These are phyloP conservation scores for Philypnodon macrostomus DNA, from an alignment of 2,797 vertebrate genomes.

Conservation along the genomic window DNA sequence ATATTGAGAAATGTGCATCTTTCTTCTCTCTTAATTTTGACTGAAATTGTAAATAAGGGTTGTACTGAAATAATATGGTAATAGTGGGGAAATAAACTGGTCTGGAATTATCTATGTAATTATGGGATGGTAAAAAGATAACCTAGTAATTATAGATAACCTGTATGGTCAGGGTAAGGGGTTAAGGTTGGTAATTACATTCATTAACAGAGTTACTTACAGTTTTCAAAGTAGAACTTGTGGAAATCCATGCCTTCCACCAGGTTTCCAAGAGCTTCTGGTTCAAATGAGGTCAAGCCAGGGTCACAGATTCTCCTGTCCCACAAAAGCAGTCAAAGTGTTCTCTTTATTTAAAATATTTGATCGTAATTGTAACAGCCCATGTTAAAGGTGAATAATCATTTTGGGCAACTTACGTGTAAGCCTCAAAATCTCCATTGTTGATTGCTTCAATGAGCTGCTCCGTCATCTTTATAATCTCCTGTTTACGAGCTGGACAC, in stretches of 20 bases:
- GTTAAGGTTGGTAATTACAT: too few species aligned
- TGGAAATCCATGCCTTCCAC: constrained; percentile 99
- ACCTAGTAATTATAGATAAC: too few species aligned
- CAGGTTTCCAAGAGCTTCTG: constrained; percentile 96
- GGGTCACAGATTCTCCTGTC: constrained; percentile 98
- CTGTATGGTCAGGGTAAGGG: too few species aligned
- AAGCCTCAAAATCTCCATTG: constrained; percentile 98
- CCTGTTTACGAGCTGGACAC: constrained; percentile 91
- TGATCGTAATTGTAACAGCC: too few species aligned
- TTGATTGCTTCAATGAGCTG: constrained; percentile 98
- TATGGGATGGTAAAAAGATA: too few species aligned
- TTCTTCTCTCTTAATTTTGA: too few species aligned
- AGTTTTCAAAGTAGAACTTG: constrained; percentile 99
- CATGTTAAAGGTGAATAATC: too few species aligned
- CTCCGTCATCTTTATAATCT: constrained; percentile 99
- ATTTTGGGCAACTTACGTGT: constrained; percentile 94
- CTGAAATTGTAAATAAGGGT: too few species aligned
- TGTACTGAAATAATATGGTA: too few species aligned
- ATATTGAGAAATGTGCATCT: neutral
- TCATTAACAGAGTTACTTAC: constrained; percentile 80
- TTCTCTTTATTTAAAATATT: too few species aligned
- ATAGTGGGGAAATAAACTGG: too few species aligned
- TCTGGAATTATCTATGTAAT: too few species aligned
- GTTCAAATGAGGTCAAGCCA: constrained; percentile 97
- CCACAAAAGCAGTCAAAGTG: constrained; percentile 11